Percentiles rank a stretch among this genome's conserved stretches.
Conservation (phyloP, 2,797 vertebrate genomes). For the Ambastaia sidthimunki region DNA sequence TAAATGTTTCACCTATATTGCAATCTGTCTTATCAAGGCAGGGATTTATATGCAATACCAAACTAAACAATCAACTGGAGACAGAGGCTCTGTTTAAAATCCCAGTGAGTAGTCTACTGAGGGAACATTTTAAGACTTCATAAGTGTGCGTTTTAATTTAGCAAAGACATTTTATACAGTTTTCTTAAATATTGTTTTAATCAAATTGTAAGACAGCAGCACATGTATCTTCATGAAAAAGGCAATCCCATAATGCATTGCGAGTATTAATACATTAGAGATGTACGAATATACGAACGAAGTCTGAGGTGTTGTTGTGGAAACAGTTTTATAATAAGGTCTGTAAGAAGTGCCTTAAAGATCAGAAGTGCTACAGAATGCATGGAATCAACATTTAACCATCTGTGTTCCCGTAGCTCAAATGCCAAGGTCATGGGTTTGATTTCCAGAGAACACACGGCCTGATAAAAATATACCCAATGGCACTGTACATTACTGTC, state of each 20-base stretch:
- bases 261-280: not conserved
- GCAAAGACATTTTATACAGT: not conserved
- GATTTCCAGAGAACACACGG: not conserved
- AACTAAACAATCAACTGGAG: too few relatives aligned
- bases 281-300: not conserved
- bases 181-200: not conserved
- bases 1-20: not conserved
- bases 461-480: not conserved
- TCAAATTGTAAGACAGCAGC: too few relatives aligned
- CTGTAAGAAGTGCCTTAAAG: not conserved
- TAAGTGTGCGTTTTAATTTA: too few relatives aligned
- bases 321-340: not conserved
- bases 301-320: slow-evolving; percentile 8
- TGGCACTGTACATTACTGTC: not conserved
- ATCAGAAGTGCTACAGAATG: not conserved
- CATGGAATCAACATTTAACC: not conserved
- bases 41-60: not conserved
- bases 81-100: too few relatives aligned
- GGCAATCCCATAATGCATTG: not conserved
- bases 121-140: too few relatives aligned
- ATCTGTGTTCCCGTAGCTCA: not conserved
- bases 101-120: too few relatives aligned
- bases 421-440: not conserved
- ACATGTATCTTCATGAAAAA: too few relatives aligned
- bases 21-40: not conserved